These are phyloP conservation scores for Hipparchia sbordonii DNA, from an alignment of 2,888 invertebrate genomes.

Conservation along the genomic window DNA sequence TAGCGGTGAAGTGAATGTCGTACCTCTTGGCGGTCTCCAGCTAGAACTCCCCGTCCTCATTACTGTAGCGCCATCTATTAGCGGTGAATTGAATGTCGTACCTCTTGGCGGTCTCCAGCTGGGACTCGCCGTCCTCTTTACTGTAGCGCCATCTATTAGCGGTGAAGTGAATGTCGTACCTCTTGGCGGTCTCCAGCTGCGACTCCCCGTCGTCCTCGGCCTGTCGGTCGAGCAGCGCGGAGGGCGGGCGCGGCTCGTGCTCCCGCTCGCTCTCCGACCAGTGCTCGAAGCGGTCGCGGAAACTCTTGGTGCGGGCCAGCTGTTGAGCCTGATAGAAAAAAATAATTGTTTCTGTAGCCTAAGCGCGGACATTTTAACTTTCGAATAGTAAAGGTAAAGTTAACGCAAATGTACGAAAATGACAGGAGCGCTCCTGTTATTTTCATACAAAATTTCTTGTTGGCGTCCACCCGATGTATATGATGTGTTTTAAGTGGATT, in stretches of 20 bases:
- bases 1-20: not conserved
- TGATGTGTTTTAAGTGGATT: too few species aligned
- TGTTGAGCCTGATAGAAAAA: conserved; percentile 83
- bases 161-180: conserved; percentile 71
- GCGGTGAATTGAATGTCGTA: conserved; percentile 50
- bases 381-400: too few species aligned
- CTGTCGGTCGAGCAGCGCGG: conserved; percentile 62
- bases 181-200: conserved; percentile 93
- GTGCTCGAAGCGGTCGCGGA: conserved; percentile 94
- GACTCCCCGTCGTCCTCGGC: conserved; percentile 85
- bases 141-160: not conserved
- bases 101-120: conserved; percentile 93
- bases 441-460: too few species aligned
- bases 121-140: conserved; percentile 88
- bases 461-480: too few species aligned
- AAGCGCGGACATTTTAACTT: too few species aligned
- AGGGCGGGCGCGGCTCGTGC: conserved; percentile 70
- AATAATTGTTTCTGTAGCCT: too few species aligned
- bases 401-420: too few species aligned
- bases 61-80: not conserved
- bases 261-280: conserved; percentile 88
- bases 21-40: conserved; percentile 93
- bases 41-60: conserved; percentile 88
- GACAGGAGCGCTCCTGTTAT: too few species aligned
- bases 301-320: conserved; percentile 91